These are phyloP conservation scores for Chelonus insularis DNA, from an alignment of 1,140 invertebrate species.

Conservation along the genomic window DNA sequence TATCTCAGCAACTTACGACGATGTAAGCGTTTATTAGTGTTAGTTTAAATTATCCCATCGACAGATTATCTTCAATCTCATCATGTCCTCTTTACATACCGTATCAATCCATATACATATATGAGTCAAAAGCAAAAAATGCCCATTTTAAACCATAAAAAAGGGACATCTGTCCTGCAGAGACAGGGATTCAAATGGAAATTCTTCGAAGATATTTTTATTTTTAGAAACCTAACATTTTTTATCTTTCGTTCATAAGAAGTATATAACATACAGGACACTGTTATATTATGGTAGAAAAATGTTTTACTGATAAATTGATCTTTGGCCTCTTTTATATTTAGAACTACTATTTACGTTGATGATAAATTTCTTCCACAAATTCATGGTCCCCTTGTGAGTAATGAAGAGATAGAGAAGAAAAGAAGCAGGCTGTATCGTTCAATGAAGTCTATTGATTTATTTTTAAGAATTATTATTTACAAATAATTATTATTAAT, in stretches of 20 bases:
- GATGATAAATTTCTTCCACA: conserved; percentile 9
- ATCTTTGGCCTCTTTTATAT: conserved; percentile 36
- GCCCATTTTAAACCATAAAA: no score
- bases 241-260: no score
- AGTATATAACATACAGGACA: no score
- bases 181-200: no score
- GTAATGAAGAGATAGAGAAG: conserved; percentile 5
- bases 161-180: no score
- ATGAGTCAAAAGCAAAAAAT: background rate
- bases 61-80: conserved; percentile 45
- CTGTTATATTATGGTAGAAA: background rate
- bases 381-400: background rate
- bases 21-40: conserved; percentile 36
- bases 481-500: no score
- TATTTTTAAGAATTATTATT: no score
- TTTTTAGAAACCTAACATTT: no score
- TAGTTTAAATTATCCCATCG: conserved; percentile 41
- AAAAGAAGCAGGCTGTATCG: no score
- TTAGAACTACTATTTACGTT: conserved; percentile 30
- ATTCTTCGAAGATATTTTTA: no score
- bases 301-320: conserved; percentile 30
- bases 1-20: conserved; percentile 33
- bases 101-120: conserved; percentile 5
- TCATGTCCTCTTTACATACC: conserved; percentile 28
- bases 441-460: no score